Conservation (phyloP, 2,797 vertebrate species). For the Chaetophractus vellerosus region DNA sequence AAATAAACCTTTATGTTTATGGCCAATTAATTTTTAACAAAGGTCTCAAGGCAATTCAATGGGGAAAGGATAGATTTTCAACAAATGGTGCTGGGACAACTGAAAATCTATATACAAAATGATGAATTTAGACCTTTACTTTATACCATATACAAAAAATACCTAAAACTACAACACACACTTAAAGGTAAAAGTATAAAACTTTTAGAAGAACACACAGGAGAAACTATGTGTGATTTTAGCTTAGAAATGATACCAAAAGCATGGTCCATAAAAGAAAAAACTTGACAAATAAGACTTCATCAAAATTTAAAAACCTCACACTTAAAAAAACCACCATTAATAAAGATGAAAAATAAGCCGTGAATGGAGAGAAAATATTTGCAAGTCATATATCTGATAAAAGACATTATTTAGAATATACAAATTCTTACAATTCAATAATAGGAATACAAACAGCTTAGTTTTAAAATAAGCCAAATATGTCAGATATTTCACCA, state of each 20-base stretch:
- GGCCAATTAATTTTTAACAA: constrained; percentile 45
- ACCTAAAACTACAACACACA: background rate
- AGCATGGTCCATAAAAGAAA: constrained; percentile 35
- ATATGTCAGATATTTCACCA: background rate
- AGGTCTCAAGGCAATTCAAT: background rate
- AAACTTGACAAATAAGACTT: background rate
- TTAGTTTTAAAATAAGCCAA: background rate
- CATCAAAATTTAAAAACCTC: constrained; percentile 19
- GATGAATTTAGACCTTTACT: background rate
- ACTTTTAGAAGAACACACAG: background rate
- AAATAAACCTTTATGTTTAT: constrained; percentile 45
- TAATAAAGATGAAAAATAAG: constrained; percentile 42
- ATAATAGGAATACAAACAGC: background rate
- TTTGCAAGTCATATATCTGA: constrained; percentile 11
- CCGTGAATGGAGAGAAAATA: background rate
- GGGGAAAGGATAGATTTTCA: constrained; percentile 32
- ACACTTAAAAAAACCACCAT: background rate
- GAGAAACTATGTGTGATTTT: background rate
- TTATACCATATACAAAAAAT: background rate
- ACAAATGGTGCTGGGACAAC: background rate
- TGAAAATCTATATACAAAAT: background rate
- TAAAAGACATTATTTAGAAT: constrained; percentile 13
- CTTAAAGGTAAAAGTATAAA: constrained; percentile 24
- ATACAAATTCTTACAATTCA: background rate
- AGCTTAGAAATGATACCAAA: constrained; percentile 9